phyloP scores from a whole-genome alignment of 1,140 invertebrate species.

The Trachelipus rathkii region DNA sequence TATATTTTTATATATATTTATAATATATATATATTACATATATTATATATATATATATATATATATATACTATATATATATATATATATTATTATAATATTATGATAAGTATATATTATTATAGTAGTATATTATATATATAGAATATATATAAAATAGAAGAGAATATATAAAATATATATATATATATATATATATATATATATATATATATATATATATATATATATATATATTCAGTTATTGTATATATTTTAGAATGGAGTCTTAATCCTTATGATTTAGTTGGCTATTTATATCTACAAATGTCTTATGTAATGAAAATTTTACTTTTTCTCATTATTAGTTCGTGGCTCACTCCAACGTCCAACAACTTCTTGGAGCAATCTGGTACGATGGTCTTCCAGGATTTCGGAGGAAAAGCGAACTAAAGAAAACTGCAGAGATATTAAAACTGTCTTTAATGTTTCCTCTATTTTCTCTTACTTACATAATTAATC shows the following conservation, averaged over 20 bases:
- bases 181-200: too few species aligned
- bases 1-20: too few species aligned
- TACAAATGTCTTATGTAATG: background rate
- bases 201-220: slow-evolving; percentile 2
- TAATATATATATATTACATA: too few species aligned
- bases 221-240: slow-evolving; percentile 2
- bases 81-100: too few species aligned
- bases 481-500: slow-evolving; percentile 75
- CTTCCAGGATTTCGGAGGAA: slow-evolving; percentile 80
- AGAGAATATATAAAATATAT: too few species aligned
- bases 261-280: background rate
- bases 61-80: too few species aligned
- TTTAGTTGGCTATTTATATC: background rate
- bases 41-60: too few species aligned
- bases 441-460: slow-evolving; percentile 71
- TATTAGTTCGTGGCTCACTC: slow-evolving; percentile 88
- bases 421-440: slow-evolving; percentile 63
- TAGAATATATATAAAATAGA: too few species aligned
- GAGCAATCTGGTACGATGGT: slow-evolving; percentile 88
- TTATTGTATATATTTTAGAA: background rate
- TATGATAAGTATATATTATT: too few species aligned
- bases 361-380: slow-evolving; percentile 84
- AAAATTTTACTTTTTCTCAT: background rate
- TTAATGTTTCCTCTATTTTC: slow-evolving; percentile 81
- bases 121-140: too few species aligned